These are phyloP conservation scores for Acanthacorydalis orientalis DNA, from an alignment of 2,888 invertebrate species.

Conservation along the genomic window DNA sequence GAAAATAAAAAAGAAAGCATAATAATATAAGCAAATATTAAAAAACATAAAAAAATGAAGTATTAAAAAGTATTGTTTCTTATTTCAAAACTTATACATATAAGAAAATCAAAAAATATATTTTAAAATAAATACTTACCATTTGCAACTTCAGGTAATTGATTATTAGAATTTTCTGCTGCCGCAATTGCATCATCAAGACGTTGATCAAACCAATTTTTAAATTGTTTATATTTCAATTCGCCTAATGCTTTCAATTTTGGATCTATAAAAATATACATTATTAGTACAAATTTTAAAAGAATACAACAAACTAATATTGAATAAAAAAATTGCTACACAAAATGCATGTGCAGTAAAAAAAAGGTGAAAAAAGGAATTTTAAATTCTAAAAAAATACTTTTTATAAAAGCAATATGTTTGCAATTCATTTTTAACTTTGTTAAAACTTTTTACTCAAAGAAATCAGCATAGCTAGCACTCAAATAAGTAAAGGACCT, in stretches of 20 bases:
- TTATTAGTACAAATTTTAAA: background rate
- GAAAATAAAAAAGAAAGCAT: background rate
- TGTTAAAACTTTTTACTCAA: too few species aligned
- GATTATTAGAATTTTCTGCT: slow-evolving; percentile 33
- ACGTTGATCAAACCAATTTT: slow-evolving; percentile 63
- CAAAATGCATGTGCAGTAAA: too few species aligned
- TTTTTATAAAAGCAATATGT: too few species aligned
- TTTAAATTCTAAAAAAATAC: too few species aligned
- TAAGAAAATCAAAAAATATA: background rate
- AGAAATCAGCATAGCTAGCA: too few species aligned
- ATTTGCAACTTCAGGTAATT: slow-evolving; percentile 15
- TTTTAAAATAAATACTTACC: slow-evolving; percentile 17
- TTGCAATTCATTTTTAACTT: too few species aligned
- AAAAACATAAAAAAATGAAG: too few species aligned
- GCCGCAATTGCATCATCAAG: slow-evolving; percentile 76
- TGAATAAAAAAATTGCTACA: too few species aligned
- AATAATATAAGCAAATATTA: background rate
- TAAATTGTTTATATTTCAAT: slow-evolving; percentile 52
- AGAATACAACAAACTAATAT: background rate
- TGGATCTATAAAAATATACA: slow-evolving; percentile 43
- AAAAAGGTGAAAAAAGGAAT: too few species aligned
- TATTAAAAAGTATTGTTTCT: too few species aligned
- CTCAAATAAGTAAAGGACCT: too few species aligned
- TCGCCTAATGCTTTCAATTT: slow-evolving; percentile 56
- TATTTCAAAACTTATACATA: too few species aligned